Conservation (phyloP, 2,113 vertebrate species). For the Leptodactylus fuscus region DNA sequence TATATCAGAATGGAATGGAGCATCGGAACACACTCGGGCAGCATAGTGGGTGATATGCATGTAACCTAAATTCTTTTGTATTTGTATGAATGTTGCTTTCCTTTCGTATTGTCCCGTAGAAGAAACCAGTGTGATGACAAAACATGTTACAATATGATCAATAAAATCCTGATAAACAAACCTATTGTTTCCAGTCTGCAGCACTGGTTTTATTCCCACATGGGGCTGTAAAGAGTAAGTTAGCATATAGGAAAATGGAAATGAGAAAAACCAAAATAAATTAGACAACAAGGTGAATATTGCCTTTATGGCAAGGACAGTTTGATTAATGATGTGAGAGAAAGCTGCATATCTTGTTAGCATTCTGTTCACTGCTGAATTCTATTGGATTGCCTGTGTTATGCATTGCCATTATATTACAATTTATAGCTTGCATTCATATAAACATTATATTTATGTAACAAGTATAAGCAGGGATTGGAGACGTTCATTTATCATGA, state of each 20-base stretch:
- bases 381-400: background rate
- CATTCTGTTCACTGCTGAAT: background rate
- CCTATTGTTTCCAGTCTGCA: too few relatives aligned
- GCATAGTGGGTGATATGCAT: too few relatives aligned
- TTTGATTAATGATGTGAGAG: background rate
- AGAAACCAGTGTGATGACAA: too few relatives aligned
- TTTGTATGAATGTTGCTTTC: too few relatives aligned
- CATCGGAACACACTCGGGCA: too few relatives aligned
- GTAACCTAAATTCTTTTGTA: too few relatives aligned
- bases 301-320: constrained; percentile 3
- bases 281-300: background rate
- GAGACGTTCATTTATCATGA: background rate
- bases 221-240: too few relatives aligned
- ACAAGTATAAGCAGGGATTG: background rate
- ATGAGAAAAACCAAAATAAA: background rate
- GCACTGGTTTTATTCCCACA: too few relatives aligned
- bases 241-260: background rate
- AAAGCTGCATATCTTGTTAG: background rate
- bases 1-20: too few relatives aligned
- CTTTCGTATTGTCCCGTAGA: too few relatives aligned
- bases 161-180: too few relatives aligned
- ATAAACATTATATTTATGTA: constrained; percentile 2
- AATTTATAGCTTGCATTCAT: constrained; percentile 17
- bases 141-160: too few relatives aligned
- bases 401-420: background rate